Evolutionary conservation across 2,797 vertebrate genomes (phyloP).

Genomic region (Denticeps clupeoides): DNA sequence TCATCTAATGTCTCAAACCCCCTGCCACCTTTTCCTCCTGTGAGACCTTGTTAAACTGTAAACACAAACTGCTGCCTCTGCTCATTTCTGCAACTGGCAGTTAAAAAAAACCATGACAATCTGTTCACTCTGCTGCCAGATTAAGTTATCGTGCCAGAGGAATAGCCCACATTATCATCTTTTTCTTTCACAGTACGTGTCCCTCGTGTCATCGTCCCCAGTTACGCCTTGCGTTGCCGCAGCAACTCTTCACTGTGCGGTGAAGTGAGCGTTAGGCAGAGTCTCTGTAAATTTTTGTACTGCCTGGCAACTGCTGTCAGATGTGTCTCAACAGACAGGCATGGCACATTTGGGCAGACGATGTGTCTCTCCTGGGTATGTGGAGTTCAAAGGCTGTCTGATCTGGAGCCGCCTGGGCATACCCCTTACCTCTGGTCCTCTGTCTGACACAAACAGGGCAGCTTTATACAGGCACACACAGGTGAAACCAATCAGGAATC

Average conservation of each 20-base stretch:
- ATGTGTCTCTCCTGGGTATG: not conserved
- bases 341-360: not conserved
- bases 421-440: too few species aligned
- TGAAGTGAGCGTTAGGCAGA: too few species aligned
- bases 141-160: conserved; percentile 23
- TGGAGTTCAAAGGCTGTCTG: not conserved
- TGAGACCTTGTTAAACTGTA: conserved; percentile 32
- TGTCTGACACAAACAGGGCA: too few species aligned
- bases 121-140: conserved; percentile 30
- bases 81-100: conserved; percentile 34
- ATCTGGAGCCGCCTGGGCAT: too few species aligned
- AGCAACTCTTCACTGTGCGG: too few species aligned
- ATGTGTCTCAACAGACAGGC: not conserved
- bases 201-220: too few species aligned
- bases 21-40: not conserved
- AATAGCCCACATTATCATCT: conserved; percentile 26
- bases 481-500: too few species aligned
- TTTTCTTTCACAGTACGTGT: too few species aligned
- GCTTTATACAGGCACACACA: too few species aligned
- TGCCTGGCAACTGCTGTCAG: not conserved
- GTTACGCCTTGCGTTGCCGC: too few species aligned
- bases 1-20: not conserved
- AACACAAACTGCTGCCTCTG: conserved; percentile 32
- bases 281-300: not conserved
- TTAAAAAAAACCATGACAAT: conserved; percentile 30